Conservation (phyloP, 2,888 invertebrate genomes). For the Chymomyza caudatula region DNA sequence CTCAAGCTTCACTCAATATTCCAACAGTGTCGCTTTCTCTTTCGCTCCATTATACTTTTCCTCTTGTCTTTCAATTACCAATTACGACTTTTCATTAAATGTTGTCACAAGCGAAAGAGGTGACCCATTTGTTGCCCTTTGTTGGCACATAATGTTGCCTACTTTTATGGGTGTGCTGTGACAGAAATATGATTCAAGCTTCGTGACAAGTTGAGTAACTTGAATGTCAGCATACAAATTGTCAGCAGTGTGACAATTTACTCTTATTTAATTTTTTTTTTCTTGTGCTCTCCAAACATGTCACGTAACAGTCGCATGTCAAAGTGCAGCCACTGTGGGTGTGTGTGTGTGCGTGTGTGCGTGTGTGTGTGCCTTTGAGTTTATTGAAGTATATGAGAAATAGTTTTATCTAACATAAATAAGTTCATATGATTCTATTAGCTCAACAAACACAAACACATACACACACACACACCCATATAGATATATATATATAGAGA, state of each 20-base stretch:
- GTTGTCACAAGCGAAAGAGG: too few relatives aligned
- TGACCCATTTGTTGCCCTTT: too few relatives aligned
- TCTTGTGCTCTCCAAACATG: not conserved
- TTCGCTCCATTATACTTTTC: too few relatives aligned
- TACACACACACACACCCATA: constrained; percentile 8
- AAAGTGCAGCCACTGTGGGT: not conserved
- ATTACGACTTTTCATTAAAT: too few relatives aligned
- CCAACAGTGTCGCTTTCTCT: too few relatives aligned
- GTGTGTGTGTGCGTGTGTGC: not conserved
- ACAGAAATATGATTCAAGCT: not conserved
- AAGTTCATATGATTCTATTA: constrained; percentile 68
- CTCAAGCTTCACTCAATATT: too few relatives aligned
- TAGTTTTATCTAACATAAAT: constrained; percentile 42
- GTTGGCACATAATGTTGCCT: too few relatives aligned
- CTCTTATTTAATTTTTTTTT: not conserved
- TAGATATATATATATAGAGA: too few relatives aligned
- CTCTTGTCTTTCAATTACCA: too few relatives aligned
- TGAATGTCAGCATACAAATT: not conserved
- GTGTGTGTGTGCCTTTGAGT: not conserved
- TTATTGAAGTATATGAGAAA: constrained; percentile 21
- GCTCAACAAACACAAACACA: constrained; percentile 49
- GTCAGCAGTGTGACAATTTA: not conserved
- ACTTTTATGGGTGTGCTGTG: not conserved
- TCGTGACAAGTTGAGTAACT: not conserved
- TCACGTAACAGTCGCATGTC: not conserved